Evolutionary conservation across 1,140 invertebrate genomes (phyloP), one percentile per base, ranked within the genome.

Genomic region (Bicyclus anynana): DNA sequence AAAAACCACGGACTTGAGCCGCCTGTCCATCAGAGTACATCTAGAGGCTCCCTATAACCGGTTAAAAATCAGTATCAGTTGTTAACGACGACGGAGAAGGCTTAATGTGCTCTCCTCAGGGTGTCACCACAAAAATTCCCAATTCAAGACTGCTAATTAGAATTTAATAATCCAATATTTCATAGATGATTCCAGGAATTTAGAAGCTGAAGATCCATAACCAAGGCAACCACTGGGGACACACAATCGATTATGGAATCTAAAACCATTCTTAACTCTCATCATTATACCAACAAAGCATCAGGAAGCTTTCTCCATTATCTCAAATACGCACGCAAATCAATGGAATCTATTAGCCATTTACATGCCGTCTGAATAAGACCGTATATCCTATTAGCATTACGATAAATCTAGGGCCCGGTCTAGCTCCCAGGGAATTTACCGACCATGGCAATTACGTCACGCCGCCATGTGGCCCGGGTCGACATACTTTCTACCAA

Each of bases 401-500:
- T 35, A 13, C 42, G 23, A 47, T 47, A 47, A 54, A 54, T 23
- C 18, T 23, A 40, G 14, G 17, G 5, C 17, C 13, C 6, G 5
- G 37, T 42, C 33, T 53, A 53, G 18, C 42, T 46, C 18, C 12
- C 42, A 46, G 42, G 37, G 37, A 40, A 40, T 40, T 40, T 40
- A 40, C 37, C 37, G 37, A 40, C 37, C 13, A 17, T 40, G 37
- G 17, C 13, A 40, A 40, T 33, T 33, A 9, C 16, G 37, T 59
- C 58, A 60, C 51, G 46, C 21, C 51, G 21, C 58, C 58, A 60
- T 23, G 54, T 60, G 58, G 16, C 10, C 14, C 44, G 44, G 51
- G 58, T 53, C 46, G 58, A 49, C 52, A 53, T 20, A 59, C 56
- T 59, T 14, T 53, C 27, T 50, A 52, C 56, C 29, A 46, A 35